These are phyloP conservation scores for Neoniphon sammara DNA, from an alignment of 2,797 vertebrate species.

Conservation along the genomic window DNA sequence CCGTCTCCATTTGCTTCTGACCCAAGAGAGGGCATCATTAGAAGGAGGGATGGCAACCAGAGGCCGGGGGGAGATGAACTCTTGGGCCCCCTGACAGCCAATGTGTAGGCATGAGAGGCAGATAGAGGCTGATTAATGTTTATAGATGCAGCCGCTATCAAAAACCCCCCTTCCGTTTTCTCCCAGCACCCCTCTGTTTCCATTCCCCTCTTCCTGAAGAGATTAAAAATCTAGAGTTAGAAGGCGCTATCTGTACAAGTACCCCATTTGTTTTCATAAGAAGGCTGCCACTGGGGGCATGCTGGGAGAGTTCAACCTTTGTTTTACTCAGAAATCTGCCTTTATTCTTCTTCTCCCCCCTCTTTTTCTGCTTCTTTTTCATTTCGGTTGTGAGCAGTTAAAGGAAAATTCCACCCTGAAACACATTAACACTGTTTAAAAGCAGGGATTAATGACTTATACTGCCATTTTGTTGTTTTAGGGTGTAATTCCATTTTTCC, in stretches of 20 bases:
- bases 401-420: not conserved
- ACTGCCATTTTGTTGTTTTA: no score
- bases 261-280: constrained; percentile 40
- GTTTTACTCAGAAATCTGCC: not conserved
- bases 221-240: constrained; percentile 41
- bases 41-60: constrained; percentile 40
- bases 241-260: constrained; percentile 12
- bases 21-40: constrained; percentile 75
- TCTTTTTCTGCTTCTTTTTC: not conserved
- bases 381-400: no score
- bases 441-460: no score
- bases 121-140: constrained; percentile 71
- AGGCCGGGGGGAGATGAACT: constrained; percentile 67
- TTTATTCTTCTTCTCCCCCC: not conserved
- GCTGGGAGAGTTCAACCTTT: not conserved
- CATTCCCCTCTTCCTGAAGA: constrained; percentile 36
- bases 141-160: constrained; percentile 61
- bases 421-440: no score
- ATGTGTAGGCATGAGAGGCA: constrained; percentile 45
- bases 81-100: constrained; percentile 43
- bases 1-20: constrained; percentile 59
- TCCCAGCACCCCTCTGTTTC: constrained; percentile 25
- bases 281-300: constrained; percentile 8
- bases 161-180: constrained; percentile 1
- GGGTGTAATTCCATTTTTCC: no score